These are phyloP conservation scores for Rhinogobio ventralis DNA, from an alignment of 2,797 vertebrate genomes.

Conservation along the genomic window DNA sequence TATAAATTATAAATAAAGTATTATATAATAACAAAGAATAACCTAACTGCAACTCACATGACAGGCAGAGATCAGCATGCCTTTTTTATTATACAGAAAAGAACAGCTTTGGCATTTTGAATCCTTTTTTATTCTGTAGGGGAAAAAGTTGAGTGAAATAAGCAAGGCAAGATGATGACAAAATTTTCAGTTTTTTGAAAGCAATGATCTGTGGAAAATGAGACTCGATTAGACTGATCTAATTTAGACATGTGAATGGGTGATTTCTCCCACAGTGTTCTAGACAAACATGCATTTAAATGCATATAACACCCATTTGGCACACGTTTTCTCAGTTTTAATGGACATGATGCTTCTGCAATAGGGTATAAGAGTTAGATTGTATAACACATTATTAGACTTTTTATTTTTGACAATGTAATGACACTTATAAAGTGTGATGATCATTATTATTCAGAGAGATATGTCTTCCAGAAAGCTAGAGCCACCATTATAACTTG, in stretches of 20 bases:
- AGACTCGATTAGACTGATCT: slow-evolving; percentile 8
- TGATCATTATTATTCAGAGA: neutral
- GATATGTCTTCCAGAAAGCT: neutral
- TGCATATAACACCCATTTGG: neutral
- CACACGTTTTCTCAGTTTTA: neutral
- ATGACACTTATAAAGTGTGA: neutral
- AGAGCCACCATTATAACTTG: neutral
- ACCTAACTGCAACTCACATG: neutral
- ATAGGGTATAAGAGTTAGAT: neutral
- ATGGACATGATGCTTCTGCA: neutral
- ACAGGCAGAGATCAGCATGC: neutral
- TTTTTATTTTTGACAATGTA: neutral
- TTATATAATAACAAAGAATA: neutral
- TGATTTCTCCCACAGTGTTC: slow-evolving; percentile 4
- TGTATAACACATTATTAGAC: neutral
- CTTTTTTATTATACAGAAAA: neutral
- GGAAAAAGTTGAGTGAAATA: neutral
- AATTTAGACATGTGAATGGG: slow-evolving; percentile 15
- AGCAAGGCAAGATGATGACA: neutral
- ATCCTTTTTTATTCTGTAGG: neutral
- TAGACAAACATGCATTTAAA: slow-evolving; percentile 14
- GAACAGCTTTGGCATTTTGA: neutral
- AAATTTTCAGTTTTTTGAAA: neutral
- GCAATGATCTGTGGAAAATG: slow-evolving; percentile 18
- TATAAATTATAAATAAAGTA: neutral